Percentiles rank a stretch among this genome's conserved stretches.
Evolutionary conservation across 2,797 vertebrate species (phyloP).

Genomic region (Dipus sagitta): DNA sequence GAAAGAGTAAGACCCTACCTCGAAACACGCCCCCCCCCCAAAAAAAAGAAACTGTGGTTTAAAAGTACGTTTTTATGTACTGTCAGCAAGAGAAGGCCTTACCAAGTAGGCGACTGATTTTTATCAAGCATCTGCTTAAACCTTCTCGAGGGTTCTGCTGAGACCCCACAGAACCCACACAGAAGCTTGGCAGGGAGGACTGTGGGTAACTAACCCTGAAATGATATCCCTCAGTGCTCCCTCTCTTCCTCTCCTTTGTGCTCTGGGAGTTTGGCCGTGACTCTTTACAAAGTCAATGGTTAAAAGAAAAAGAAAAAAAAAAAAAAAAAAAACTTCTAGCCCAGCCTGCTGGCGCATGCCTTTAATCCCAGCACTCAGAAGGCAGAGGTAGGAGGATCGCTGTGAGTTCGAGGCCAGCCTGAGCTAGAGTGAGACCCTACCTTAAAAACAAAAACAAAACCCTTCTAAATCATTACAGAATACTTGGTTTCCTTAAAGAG

Average conservation of each 20-base stretch:
- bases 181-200: background rate
- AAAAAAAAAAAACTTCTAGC: no score
- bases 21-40: no score
- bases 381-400: no score
- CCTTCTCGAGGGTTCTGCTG: background rate
- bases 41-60: no score
- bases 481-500: slow-evolving; percentile 35
- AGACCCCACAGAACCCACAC: background rate
- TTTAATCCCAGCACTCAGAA: no score
- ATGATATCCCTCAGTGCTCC: background rate
- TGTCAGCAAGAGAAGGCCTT: slow-evolving; percentile 14
- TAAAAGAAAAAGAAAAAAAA: background rate
- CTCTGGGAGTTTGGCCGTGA: background rate
- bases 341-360: no score
- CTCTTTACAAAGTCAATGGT: background rate
- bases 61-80: background rate
- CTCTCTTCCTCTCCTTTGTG: background rate
- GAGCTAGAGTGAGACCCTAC: no score
- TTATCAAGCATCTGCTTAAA: background rate
- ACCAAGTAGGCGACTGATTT: background rate
- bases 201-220: background rate
- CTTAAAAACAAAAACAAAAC: no score
- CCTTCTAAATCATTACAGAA: background rate
- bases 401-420: no score
- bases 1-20: no score